Conservation (phyloP, 1,140 invertebrate species). For the Zaprionus vittiger region DNA sequence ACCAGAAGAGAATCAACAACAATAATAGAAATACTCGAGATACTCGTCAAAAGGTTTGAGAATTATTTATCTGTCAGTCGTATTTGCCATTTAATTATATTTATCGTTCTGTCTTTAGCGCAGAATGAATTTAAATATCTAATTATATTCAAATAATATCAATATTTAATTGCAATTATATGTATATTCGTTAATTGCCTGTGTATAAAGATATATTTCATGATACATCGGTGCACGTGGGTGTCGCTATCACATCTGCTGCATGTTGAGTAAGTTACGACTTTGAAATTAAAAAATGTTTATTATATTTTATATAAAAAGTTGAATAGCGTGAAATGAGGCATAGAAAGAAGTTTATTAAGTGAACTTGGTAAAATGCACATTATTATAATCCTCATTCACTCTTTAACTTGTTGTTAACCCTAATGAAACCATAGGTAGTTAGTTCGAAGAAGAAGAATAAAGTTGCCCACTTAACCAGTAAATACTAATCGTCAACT, state of each 20-base stretch:
- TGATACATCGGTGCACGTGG: neutral
- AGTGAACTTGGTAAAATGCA: neutral
- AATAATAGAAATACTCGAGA: neutral
- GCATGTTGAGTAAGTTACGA: neutral
- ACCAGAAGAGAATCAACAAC: neutral
- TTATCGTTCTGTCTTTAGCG: conserved; percentile 59
- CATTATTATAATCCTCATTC: neutral
- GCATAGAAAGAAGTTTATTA: neutral
- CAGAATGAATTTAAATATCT: conserved; percentile 73
- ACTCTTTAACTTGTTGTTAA: neutral
- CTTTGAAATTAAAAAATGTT: neutral
- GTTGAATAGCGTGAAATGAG: neutral
- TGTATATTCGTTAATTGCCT: neutral
- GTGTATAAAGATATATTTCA: neutral
- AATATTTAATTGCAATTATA: conserved; percentile 12
- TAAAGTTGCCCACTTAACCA: neutral
- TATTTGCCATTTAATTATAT: conserved; percentile 50
- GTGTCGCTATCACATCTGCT: neutral
- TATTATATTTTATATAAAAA: neutral
- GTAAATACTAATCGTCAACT: neutral
- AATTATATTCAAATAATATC: conserved; percentile 53
- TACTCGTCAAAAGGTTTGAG: conserved; percentile 31
- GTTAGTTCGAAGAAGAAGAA: neutral
- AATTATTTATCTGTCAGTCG: conserved; percentile 18
- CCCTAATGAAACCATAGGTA: neutral